Evolutionary conservation across 2,888 invertebrate genomes (phyloP), one percentile per base, ranked within the genome.

Genomic region (Hydrotaea cyrtoneurina): DNA sequence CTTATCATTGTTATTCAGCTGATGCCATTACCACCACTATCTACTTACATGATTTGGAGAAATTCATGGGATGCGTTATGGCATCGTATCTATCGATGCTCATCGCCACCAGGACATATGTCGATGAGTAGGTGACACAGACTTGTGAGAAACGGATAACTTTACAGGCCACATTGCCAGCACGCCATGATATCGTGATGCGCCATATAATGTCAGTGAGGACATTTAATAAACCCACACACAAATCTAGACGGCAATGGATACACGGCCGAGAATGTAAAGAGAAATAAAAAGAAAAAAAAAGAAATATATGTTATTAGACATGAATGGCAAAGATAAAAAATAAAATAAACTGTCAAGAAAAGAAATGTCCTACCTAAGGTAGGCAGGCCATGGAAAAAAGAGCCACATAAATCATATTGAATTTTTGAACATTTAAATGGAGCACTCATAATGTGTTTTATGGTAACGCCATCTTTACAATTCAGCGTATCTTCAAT

Each of bases 11-110:
- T n/a, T n/a, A n/a, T n/a, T n/a, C n/a, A n/a, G n/a, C n/a, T n/a
- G n/a, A n/a, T n/a, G n/a, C n/a, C 39, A 39, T 8, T 46, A 26
- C n/a, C 21, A 23, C 31, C 2, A 31, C 3, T 4, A 31, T 31
- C 19, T 71, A 96, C 97, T 96, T 93, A 98, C 98, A 97, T 91
- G 97, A 97, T 90, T 97, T 97, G 75, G 97, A 97, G 93, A 98
- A 98, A 93, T 98, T 98, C 97, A 98, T 97, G 0, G 98, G 98
- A 92, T 97, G 96, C 15, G 97, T 97, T 90, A 98, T 98, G 86
- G 98, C 98, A 89, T 98, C 98, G 91, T 97, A 98, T 88, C 98
- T 94, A 93, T 98, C 98, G 89, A 98, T 97, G 89, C 97, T 97
- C 83, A 98, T 94, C 2, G 98, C 98, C 26, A 98, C 98, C 80